Evolutionary conservation across 2,113 vertebrate genomes (phyloP), one percentile per base, ranked within the genome.

Genomic region (Gallinago jamesoni): DNA sequence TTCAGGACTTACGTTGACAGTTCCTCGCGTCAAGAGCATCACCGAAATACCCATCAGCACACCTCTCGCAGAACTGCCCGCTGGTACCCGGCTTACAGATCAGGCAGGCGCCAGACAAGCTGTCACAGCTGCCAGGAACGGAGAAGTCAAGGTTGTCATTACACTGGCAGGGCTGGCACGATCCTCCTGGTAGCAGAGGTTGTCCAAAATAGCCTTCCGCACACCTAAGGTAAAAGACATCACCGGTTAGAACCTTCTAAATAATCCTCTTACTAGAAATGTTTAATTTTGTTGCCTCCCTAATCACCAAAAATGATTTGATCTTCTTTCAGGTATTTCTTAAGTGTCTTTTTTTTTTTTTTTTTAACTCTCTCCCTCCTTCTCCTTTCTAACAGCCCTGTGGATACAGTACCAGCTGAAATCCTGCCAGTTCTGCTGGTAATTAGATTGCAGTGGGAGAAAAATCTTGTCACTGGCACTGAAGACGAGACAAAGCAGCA

Each of bases 91-190:
- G 98, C 84, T 98, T 99, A 97, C 99, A 99, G 92, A 95, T 98
- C 97, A 99, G 98, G 97, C 99, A 99, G 94, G 98, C 98, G 93
- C 99, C 99, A 88, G 99, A 99, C 98, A 98, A 96, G 82, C 99
- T 98, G 98, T 99, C 98, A 96, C 99, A 99, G 98, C 99, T 99
- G 94, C 97, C 98, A 92, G 98, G 98, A 85, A 97, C 9, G 31
- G 98, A 98, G 81, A 98, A 98, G 97, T 99, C 99, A 97, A 99
- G 98, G 98, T 99, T 99, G 92, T 98, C 98, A 94, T 98, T 98
- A 98, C 99, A 99, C 16, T 97, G 97, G 95, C 99, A 99, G 13
- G 98, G 99, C 89, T 98, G 98, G 97, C 99, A 99, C 2, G 97
- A 99, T 92, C 98, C 98, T 28, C 99, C 99, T 37, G 98, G 98